Conservation (phyloP, 2,113 vertebrate genomes). For the Cyphomyrus plagiostoma region DNA sequence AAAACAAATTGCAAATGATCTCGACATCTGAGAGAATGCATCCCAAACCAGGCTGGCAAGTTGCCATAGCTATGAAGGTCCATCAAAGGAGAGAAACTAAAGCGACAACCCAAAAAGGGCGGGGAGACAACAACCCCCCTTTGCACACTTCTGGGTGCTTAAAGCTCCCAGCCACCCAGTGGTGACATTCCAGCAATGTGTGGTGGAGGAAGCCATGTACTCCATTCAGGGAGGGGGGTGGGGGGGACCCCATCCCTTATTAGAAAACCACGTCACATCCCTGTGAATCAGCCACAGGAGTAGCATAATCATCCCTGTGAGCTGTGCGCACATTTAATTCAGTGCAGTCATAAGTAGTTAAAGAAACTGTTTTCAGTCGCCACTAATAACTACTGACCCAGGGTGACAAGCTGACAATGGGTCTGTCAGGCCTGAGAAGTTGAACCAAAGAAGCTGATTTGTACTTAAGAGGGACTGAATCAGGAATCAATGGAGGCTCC, state of each 20-base stretch:
- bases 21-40: background rate
- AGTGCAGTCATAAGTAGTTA: constrained; percentile 78
- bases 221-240: background rate
- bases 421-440: constrained; percentile 79
- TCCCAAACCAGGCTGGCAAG: background rate
- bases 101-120: background rate
- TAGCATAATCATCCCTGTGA: constrained; percentile 84
- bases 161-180: background rate
- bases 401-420: constrained; percentile 85
- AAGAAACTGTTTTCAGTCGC: constrained; percentile 91
- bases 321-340: constrained; percentile 84
- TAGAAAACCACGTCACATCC: constrained; percentile 96
- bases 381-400: constrained; percentile 97
- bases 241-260: constrained; percentile 76
- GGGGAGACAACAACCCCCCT: background rate
- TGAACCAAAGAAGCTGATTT: constrained; percentile 90
- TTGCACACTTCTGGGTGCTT: background rate
- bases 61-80: background rate
- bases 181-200: constrained; percentile 11
- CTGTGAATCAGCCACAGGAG: constrained; percentile 70
- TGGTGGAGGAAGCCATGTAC: background rate
- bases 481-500: constrained; percentile 85
- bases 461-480: constrained; percentile 84
- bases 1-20: background rate
- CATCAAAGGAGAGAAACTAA: constrained; percentile 4